These are phyloP conservation scores for Euclidia mi DNA, from an alignment of 2,888 invertebrate genomes.

Conservation along the genomic window DNA sequence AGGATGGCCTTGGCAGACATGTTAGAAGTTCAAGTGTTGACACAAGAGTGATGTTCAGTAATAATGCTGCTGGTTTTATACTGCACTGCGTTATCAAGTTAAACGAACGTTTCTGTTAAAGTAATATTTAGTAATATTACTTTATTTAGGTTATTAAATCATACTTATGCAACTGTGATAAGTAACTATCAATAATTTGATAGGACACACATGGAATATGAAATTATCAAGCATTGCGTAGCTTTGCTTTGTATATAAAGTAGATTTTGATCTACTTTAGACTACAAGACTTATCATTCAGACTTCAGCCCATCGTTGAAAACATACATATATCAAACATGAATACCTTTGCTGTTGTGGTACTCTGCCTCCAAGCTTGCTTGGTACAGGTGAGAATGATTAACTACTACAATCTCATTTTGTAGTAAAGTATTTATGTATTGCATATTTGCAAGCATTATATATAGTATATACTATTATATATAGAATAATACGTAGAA, in stretches of 20 bases:
- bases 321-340: too few species aligned
- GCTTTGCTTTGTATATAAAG: too few species aligned
- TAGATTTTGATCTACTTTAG: too few species aligned
- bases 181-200: neutral
- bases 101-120: neutral
- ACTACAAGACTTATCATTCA: too few species aligned
- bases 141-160: neutral
- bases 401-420: neutral
- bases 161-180: neutral
- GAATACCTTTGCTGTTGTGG: too few species aligned
- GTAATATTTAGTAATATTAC: too few species aligned
- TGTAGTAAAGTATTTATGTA: neutral
- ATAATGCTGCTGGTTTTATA: constrained; percentile 8
- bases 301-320: too few species aligned
- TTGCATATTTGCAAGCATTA: neutral
- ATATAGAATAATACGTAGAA: too few species aligned
- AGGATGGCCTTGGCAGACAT: constrained; percentile 32
- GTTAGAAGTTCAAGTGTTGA: constrained; percentile 10
- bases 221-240: too few species aligned
- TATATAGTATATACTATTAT: too few species aligned
- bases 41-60: constrained; percentile 17
- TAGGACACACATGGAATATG: too few species aligned
- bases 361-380: constrained; percentile 36
- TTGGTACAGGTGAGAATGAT: constrained; percentile 34
- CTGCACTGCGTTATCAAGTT: neutral